Conservation (phyloP, 2,888 invertebrate species). For the Dasysyrphus tricinctus region DNA sequence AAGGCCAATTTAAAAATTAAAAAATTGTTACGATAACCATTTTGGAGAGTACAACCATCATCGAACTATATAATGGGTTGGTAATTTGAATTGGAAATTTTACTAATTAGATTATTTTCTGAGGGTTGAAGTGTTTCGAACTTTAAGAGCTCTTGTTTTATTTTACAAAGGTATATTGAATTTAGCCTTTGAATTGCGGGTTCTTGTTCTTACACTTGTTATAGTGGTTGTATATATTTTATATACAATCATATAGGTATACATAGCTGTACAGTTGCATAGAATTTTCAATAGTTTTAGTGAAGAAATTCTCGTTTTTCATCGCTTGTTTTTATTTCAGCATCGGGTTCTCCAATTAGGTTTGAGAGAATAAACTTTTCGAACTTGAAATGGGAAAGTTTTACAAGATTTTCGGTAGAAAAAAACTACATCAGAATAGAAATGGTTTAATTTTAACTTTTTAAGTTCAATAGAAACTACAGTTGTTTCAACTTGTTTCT, state of each 20-base stretch:
- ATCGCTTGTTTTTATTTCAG: background rate
- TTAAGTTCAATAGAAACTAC: background rate
- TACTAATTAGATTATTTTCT: constrained; percentile 69
- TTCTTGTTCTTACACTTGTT: background rate
- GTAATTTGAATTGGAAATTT: constrained; percentile 70
- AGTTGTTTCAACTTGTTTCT: background rate
- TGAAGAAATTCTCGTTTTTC: constrained; percentile 36
- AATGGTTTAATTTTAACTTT: background rate
- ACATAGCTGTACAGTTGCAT: background rate
- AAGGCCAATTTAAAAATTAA: constrained; percentile 48
- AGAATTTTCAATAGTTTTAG: constrained; percentile 28
- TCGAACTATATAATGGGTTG: constrained; percentile 58
- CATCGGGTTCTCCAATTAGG: constrained; percentile 54
- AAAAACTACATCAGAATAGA: background rate
- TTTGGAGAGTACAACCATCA: constrained; percentile 60
- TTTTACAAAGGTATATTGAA: constrained; percentile 15
- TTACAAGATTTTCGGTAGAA: constrained; percentile 13
- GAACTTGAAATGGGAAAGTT: constrained; percentile 43
- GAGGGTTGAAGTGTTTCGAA: constrained; percentile 52
- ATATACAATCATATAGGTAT: background rate
- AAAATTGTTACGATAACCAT: constrained; percentile 60
- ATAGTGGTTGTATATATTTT: constrained; percentile 1
- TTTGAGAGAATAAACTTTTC: constrained; percentile 35
- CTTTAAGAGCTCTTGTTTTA: constrained; percentile 51
- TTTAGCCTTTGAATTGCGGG: constrained; percentile 39